Conservation (phyloP, 2,113 vertebrate genomes). For the Panthera uncia region DNA sequence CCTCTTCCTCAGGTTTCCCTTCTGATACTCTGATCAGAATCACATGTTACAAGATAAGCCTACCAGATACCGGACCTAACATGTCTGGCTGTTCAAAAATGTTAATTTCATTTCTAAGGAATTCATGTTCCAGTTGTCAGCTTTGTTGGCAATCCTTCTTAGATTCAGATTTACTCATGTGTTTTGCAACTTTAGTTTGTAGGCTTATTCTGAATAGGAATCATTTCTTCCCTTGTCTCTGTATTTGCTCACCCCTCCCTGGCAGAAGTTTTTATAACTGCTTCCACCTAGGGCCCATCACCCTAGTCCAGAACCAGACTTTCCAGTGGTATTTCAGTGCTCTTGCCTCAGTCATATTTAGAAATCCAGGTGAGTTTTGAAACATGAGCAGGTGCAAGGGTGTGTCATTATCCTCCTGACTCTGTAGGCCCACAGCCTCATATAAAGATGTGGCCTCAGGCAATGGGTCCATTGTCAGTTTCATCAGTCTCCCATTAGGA, state of each 20-base stretch:
- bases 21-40: not conserved
- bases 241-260: not conserved
- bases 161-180: not conserved
- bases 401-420: not conserved
- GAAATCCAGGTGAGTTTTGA: not conserved
- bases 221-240: not conserved
- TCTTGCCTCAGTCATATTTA: not conserved
- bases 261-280: not conserved
- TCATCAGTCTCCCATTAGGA: not conserved
- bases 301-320: not conserved
- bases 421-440: not conserved
- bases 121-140: not conserved
- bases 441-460: not conserved
- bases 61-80: not conserved
- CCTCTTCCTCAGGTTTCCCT: not conserved
- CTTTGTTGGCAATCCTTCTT: constrained; percentile 30
- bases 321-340: not conserved
- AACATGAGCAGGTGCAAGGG: not conserved
- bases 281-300: not conserved
- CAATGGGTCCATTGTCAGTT: not conserved
- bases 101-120: constrained; percentile 37
- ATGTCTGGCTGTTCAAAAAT: not conserved
- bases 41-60: not conserved
- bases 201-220: not conserved
- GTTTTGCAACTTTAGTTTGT: not conserved